Evolutionary conservation across 2,888 invertebrate genomes (phyloP).

Genomic region (Spicauda simplicius): DNA sequence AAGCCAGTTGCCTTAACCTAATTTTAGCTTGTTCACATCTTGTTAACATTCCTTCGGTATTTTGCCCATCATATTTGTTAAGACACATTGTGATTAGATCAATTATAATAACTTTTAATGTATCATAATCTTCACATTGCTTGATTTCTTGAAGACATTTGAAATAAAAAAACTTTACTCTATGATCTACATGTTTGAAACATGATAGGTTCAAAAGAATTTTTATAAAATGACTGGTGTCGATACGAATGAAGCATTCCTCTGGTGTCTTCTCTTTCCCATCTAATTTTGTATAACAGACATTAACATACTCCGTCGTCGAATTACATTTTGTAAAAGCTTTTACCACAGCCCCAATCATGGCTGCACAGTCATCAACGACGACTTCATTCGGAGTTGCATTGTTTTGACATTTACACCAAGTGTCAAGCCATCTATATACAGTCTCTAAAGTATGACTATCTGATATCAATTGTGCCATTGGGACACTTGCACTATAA

Average conservation of each 20-base stretch:
- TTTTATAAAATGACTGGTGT: neutral
- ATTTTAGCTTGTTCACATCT: conserved; percentile 3
- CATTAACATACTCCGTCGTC: neutral
- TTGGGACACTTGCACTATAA: no score
- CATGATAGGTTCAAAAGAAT: neutral
- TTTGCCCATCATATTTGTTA: no score
- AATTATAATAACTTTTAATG: no score
- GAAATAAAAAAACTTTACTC: neutral
- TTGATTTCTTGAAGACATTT: neutral
- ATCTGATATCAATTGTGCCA: neutral
- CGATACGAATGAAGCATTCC: neutral
- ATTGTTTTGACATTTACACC: neutral
- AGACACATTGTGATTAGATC: no score
- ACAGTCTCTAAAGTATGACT: neutral
- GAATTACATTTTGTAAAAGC: neutral
- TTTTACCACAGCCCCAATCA: neutral
- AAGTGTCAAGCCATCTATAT: neutral
- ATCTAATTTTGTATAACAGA: neutral
- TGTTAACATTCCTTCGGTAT: conserved; percentile 4
- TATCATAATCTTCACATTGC: neutral
- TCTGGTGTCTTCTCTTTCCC: neutral
- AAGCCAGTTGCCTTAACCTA: conserved; percentile 5
- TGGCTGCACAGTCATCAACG: neutral
- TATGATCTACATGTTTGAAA: neutral
- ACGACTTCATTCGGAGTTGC: neutral